phyloP scores from a whole-genome alignment of 2,888 invertebrate species.

The Epistrophella euchroma region DNA sequence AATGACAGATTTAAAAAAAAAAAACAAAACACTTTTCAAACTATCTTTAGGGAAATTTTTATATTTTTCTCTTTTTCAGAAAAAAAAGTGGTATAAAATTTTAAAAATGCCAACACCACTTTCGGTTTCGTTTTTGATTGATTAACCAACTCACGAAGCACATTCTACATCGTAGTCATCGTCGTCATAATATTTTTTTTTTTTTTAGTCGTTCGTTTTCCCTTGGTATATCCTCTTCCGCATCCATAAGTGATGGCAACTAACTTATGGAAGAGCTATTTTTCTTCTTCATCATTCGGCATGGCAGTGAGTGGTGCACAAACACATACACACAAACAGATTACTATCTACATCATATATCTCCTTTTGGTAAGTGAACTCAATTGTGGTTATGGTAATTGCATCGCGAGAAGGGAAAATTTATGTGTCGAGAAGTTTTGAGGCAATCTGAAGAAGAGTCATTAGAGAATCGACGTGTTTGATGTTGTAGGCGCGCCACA shows the following conservation, averaged over 20 bases:
- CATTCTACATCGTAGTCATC: not conserved
- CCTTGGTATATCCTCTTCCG: constrained; percentile 2
- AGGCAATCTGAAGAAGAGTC: constrained; percentile 28
- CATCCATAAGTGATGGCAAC: constrained; percentile 9
- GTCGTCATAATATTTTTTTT: not conserved
- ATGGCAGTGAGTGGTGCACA: not conserved
- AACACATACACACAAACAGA: not conserved
- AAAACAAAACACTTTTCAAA: not conserved
- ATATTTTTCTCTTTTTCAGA: not conserved
- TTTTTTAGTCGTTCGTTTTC: too few species aligned
- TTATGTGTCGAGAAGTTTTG: not conserved
- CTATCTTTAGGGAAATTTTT: not conserved
- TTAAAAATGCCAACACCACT: constrained; percentile 1
- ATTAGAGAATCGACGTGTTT: constrained; percentile 42
- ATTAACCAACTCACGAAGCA: constrained; percentile 16
- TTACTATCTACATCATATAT: not conserved
- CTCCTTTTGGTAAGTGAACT: constrained; percentile 4
- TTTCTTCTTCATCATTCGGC: constrained; percentile 9
- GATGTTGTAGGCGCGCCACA: not conserved
- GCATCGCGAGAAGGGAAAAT: constrained; percentile 22
- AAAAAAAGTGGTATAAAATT: not conserved
- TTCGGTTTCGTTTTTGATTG: constrained; percentile 19
- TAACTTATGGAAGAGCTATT: constrained; percentile 4
- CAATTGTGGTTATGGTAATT: constrained; percentile 64
- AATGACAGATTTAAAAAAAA: not conserved